phyloP scores from a whole-genome alignment of 2,888 invertebrate species.

The Thereva nobilitata region DNA sequence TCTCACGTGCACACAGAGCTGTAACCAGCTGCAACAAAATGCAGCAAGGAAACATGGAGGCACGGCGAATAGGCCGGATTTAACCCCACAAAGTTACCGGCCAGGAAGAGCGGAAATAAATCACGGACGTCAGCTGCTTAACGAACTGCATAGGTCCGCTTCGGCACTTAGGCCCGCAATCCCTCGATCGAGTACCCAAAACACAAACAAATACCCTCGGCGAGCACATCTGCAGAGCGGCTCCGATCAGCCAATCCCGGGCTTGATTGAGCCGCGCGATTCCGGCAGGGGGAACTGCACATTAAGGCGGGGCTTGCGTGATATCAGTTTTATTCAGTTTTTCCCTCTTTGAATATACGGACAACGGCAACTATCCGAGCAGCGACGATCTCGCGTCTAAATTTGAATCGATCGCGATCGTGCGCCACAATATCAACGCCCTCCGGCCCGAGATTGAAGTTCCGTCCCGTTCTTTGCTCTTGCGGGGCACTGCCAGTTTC shows the following conservation, averaged over 20 bases:
- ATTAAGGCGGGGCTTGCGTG: slow-evolving; percentile 2
- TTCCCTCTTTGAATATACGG: too few relatives aligned
- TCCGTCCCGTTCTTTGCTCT: slow-evolving; percentile 12
- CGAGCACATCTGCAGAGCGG: neutral
- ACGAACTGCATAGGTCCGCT: too few relatives aligned
- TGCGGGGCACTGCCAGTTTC: slow-evolving; percentile 5
- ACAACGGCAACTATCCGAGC: too few relatives aligned
- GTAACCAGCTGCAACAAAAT: neutral
- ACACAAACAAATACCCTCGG: neutral
- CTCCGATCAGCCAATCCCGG: neutral
- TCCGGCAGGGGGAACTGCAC: neutral
- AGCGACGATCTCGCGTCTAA: too few relatives aligned
- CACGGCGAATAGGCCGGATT: too few relatives aligned
- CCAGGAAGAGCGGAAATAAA: neutral
- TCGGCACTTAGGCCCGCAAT: too few relatives aligned
- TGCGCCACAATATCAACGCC: too few relatives aligned
- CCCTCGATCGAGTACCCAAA: too few relatives aligned
- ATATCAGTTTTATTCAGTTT: too few relatives aligned
- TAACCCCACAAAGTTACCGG: neutral
- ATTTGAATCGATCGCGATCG: too few relatives aligned
- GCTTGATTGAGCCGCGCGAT: neutral
- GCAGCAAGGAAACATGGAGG: slow-evolving; percentile 2
- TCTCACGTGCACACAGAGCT: neutral
- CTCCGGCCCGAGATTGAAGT: neutral
- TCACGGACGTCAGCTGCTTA: neutral